phyloP scores from a whole-genome alignment of 1,140 invertebrate genomes.

The Brachionus koreanus region DNA sequence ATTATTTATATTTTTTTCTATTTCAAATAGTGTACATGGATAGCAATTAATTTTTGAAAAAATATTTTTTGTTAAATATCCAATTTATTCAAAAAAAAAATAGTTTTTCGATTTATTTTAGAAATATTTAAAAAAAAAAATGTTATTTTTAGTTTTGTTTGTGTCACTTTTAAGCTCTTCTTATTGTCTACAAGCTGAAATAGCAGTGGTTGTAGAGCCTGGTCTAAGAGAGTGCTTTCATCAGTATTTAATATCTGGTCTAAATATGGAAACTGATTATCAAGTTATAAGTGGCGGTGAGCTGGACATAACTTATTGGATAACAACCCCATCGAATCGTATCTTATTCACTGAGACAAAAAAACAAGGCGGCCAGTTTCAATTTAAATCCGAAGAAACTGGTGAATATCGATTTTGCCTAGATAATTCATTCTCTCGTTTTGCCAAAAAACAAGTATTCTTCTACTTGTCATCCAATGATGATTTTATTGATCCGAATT shows the following conservation, averaged over 20 bases:
- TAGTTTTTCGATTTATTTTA: not conserved
- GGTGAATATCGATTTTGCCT: constrained; percentile 77
- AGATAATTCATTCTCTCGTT: constrained; percentile 74
- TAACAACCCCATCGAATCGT: constrained; percentile 65
- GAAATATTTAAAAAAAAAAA: constrained; percentile 8
- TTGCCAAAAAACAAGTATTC: constrained; percentile 73
- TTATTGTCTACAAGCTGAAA: not conserved
- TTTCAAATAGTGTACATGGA: not conserved
- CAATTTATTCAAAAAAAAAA: not conserved
- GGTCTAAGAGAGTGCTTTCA: constrained; percentile 41
- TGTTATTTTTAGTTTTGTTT: not conserved
- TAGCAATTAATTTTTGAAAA: not conserved
- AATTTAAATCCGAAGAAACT: constrained; percentile 55
- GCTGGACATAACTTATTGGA: constrained; percentile 70
- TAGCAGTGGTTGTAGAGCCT: not conserved
- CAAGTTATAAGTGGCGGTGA: constrained; percentile 74
- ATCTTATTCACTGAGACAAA: constrained; percentile 68
- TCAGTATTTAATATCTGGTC: constrained; percentile 22
- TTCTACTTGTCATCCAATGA: constrained; percentile 71
- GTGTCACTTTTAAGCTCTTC: not conserved
- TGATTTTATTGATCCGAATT: constrained; percentile 63
- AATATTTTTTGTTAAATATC: not conserved
- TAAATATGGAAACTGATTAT: constrained; percentile 17
- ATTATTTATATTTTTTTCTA: not conserved
- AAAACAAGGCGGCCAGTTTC: constrained; percentile 66